Percentiles rank a stretch among this genome's conserved stretches.
These are phyloP conservation scores for Picathartes gymnocephalus DNA, from an alignment of 2,113 vertebrate genomes.

Conservation along the genomic window DNA sequence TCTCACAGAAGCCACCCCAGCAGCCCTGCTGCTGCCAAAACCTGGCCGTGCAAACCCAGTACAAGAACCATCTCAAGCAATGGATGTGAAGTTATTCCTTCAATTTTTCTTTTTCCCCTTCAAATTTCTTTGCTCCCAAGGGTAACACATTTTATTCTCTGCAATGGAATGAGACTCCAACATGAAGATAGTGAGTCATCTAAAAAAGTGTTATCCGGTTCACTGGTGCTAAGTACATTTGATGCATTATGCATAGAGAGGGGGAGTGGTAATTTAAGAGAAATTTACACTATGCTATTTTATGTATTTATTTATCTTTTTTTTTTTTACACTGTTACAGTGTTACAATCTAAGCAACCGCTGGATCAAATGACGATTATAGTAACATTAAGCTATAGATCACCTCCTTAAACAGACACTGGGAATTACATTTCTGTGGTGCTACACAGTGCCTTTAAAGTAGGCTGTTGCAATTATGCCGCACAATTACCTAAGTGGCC, in stretches of 20 bases:
- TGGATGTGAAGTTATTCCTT: not conserved
- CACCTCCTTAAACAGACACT: conserved; percentile 42
- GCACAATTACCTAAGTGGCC: conserved; percentile 40
- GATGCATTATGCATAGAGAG: conserved; percentile 33
- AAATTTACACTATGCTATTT: conserved; percentile 61
- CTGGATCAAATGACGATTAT: conserved; percentile 50
- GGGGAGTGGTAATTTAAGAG: conserved; percentile 52
- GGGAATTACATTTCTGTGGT: conserved; percentile 27
- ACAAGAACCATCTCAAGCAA: not conserved
- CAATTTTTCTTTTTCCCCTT: not conserved
- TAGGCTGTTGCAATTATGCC: conserved; percentile 29
- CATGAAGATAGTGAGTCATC: conserved; percentile 49
- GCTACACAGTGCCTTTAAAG: conserved; percentile 1
- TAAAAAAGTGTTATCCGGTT: conserved; percentile 41
- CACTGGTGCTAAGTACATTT: conserved; percentile 53
- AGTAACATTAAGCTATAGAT: conserved; percentile 49
- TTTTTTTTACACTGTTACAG: not conserved
- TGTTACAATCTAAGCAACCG: conserved; percentile 28
- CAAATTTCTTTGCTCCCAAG: conserved; percentile 40
- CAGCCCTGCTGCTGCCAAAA: not conserved
- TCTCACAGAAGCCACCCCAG: not conserved
- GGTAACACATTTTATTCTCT: conserved; percentile 52
- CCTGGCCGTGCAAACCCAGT: rapidly evolving
- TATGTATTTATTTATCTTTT: conserved; percentile 65
- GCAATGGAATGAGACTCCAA: conserved; percentile 31